These are phyloP conservation scores for Oscheius myriophilus DNA, from an alignment of 2,888 invertebrate genomes.

Conservation along the genomic window DNA sequence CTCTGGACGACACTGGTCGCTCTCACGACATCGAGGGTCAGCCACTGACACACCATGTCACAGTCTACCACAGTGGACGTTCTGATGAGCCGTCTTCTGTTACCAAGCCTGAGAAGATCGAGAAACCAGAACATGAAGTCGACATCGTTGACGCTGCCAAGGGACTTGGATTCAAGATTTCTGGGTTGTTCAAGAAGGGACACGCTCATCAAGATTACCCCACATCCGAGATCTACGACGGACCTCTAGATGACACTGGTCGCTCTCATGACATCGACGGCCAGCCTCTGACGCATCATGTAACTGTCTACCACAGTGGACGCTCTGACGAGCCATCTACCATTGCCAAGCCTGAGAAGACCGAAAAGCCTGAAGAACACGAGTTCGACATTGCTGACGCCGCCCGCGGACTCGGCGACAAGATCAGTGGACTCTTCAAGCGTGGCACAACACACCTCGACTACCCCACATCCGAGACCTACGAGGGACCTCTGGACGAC, in stretches of 20 bases:
- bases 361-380: constrained; percentile 15
- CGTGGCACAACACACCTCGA: constrained; percentile 47
- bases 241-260: constrained; percentile 33
- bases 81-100: too few relatives aligned
- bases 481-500: constrained; percentile 37
- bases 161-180: constrained; percentile 33
- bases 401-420: constrained; percentile 29
- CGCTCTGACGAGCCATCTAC: constrained; percentile 26
- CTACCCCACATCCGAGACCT: constrained; percentile 42
- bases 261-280: constrained; percentile 31
- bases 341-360: background rate
- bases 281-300: constrained; percentile 37
- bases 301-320: constrained; percentile 40
- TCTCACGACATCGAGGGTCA: constrained; percentile 13
- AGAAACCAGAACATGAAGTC: constrained; percentile 14
- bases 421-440: constrained; percentile 51
- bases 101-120: background rate
- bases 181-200: constrained; percentile 48
- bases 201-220: constrained; percentile 55
- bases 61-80: too few relatives aligned
- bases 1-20: too few relatives aligned
- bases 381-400: constrained; percentile 24
- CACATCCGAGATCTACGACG: constrained; percentile 31
- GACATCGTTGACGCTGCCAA: background rate
- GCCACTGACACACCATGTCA: background rate